Evolutionary conservation across 1,140 invertebrate species (phyloP).

Genomic region (Medauroidea extradentata): DNA sequence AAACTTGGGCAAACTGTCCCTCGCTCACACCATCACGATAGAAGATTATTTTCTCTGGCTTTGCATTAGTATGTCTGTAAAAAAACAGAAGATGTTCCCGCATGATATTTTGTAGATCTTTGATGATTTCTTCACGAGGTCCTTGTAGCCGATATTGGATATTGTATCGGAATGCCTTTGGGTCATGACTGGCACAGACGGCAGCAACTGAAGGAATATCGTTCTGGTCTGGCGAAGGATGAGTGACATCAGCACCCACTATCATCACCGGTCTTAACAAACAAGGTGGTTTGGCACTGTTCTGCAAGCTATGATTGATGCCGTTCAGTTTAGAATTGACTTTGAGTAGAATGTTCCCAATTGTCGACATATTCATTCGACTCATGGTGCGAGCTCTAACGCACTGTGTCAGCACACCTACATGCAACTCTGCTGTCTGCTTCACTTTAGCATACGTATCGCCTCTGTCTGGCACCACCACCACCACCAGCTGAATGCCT

Average conservation of each 20-base stretch:
- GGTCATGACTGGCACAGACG: slow-evolving; percentile 58
- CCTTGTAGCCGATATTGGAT: slow-evolving; percentile 64
- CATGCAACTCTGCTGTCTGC: slow-evolving; percentile 63
- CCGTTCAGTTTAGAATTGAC: slow-evolving; percentile 83
- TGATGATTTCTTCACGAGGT: slow-evolving; percentile 64
- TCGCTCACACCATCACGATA: slow-evolving; percentile 88
- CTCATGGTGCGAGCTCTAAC: slow-evolving; percentile 58
- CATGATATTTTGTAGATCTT: slow-evolving; percentile 68
- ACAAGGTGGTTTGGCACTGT: slow-evolving; percentile 26
- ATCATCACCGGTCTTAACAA: slow-evolving; percentile 55
- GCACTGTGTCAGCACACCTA: slow-evolving; percentile 79
- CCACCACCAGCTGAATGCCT: slow-evolving; percentile 47
- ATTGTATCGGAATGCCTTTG: slow-evolving; percentile 61
- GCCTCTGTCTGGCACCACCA: slow-evolving; percentile 46
- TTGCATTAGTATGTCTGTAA: slow-evolving; percentile 39
- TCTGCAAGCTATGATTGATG: slow-evolving; percentile 62
- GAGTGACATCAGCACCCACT: slow-evolving; percentile 84
- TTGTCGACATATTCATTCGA: slow-evolving; percentile 45
- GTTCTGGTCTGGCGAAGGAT: slow-evolving; percentile 67
- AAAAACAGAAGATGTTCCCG: slow-evolving; percentile 52
- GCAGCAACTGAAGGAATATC: slow-evolving; percentile 80
- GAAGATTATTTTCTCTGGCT: slow-evolving; percentile 63
- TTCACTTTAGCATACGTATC: slow-evolving; percentile 58
- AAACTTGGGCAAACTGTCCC: slow-evolving; percentile 69
- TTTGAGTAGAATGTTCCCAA: slow-evolving; percentile 77